Conservation (phyloP, 2,113 vertebrate genomes). For the Helogale parvula region DNA sequence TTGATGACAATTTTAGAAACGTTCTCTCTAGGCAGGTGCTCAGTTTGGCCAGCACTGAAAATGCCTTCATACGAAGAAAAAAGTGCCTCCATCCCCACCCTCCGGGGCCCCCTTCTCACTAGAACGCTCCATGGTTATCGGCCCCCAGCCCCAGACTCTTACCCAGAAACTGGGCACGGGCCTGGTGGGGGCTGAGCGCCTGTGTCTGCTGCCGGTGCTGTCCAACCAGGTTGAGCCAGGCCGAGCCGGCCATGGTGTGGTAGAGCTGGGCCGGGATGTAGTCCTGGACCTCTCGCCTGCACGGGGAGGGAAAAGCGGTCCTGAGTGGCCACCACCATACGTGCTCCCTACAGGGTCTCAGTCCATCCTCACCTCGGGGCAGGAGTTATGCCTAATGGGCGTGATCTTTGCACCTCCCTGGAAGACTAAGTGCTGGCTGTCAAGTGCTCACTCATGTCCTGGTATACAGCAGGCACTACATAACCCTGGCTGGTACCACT, state of each 20-base stretch:
- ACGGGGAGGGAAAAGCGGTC: background rate
- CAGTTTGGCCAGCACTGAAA: background rate
- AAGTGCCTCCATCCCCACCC: background rate
- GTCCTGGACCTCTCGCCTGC: constrained; percentile 93
- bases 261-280: constrained; percentile 92
- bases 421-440: background rate
- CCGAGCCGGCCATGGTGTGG: constrained; percentile 85
- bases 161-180: constrained; percentile 97
- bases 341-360: background rate
- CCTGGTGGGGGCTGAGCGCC: constrained; percentile 94
- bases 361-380: background rate
- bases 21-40: background rate
- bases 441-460: background rate
- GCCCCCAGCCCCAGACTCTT: background rate
- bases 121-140: fast-evolving
- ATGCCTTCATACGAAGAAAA: background rate
- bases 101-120: background rate
- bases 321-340: background rate
- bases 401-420: background rate
- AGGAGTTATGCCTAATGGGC: background rate
- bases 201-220: constrained; percentile 94
- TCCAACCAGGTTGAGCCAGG: constrained; percentile 92
- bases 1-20: background rate
- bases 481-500: background rate
- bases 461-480: background rate